Percentiles rank a stretch among this genome's conserved stretches.
Conservation (phyloP, 1,140 invertebrate species). For the Centruroides vittatus region DNA sequence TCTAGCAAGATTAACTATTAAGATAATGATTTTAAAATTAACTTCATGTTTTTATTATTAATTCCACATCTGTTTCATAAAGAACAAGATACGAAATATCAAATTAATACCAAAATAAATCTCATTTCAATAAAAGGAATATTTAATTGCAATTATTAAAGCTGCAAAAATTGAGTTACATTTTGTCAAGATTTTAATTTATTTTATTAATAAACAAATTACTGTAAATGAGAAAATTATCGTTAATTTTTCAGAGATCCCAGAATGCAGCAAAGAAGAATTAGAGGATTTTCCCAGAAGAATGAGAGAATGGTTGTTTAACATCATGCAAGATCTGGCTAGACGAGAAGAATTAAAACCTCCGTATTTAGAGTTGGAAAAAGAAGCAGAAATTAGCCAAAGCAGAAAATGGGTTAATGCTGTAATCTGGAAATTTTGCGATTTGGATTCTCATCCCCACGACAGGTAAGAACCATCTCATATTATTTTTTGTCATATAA, state of each 20-base stretch:
- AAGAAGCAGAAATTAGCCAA: slow-evolving; percentile 7
- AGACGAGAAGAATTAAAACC: slow-evolving; percentile 4
- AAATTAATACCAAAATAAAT: too few relatives aligned
- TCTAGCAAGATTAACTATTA: too few relatives aligned
- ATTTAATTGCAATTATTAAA: too few relatives aligned
- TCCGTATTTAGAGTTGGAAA: slow-evolving; percentile 8
- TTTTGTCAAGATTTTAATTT: too few relatives aligned
- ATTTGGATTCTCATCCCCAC: slow-evolving; percentile 73
- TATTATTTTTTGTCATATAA: not conserved
- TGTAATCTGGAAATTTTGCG: slow-evolving; percentile 94
- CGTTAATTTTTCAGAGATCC: slow-evolving; percentile 15
- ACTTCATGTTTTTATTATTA: too few relatives aligned
- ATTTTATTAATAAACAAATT: too few relatives aligned
- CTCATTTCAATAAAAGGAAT: too few relatives aligned
- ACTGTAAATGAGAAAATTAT: too few relatives aligned
- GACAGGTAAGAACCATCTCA: slow-evolving; percentile 40
- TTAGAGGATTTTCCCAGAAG: slow-evolving; percentile 83
- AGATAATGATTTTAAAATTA: too few relatives aligned
- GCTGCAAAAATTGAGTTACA: too few relatives aligned
- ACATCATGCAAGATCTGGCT: slow-evolving; percentile 51
- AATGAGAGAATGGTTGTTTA: slow-evolving; percentile 94
- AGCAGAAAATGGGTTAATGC: slow-evolving; percentile 67
- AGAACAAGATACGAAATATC: too few relatives aligned
- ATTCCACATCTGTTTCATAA: too few relatives aligned
- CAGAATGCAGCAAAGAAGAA: slow-evolving; percentile 64